Conservation (phyloP, 2,888 invertebrate genomes). For the Chelonus formosanus region DNA sequence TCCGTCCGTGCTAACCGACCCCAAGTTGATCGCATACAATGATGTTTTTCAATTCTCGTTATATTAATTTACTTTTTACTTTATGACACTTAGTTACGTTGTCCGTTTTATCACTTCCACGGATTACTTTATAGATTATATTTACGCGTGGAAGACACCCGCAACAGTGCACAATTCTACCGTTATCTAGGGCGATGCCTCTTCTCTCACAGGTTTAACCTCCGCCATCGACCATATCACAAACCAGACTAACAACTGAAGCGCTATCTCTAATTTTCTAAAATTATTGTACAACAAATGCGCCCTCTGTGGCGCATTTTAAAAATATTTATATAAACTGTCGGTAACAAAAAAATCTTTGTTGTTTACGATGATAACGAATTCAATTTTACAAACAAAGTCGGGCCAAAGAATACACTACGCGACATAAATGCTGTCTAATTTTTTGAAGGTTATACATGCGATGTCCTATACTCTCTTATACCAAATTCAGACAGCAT, state of each 20-base stretch:
- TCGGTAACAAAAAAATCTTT: no score
- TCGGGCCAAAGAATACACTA: no score
- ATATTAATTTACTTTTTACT: neutral
- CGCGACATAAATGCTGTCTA: no score
- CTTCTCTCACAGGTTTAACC: conserved; percentile 51
- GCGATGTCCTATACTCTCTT: no score
- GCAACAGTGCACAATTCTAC: conserved; percentile 58
- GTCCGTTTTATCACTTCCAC: conserved; percentile 16
- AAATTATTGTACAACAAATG: no score
- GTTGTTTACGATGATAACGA: no score
- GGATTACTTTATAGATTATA: conserved; percentile 12
- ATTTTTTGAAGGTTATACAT: no score
- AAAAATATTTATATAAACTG: no score
- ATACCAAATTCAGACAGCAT: no score
- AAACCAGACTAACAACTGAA: conserved; percentile 24
- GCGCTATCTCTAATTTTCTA: neutral
- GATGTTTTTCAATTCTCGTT: no score
- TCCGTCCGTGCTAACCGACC: conserved; percentile 32
- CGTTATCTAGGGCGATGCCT: conserved; percentile 64
- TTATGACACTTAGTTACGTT: conserved; percentile 8
- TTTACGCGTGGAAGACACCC: conserved; percentile 44
- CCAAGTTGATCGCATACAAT: neutral
- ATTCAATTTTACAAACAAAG: no score
- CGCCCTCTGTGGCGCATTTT: no score
- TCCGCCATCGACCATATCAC: conserved; percentile 38